Conservation (phyloP, 2,888 invertebrate species). For the Melinaea marsaeus region DNA sequence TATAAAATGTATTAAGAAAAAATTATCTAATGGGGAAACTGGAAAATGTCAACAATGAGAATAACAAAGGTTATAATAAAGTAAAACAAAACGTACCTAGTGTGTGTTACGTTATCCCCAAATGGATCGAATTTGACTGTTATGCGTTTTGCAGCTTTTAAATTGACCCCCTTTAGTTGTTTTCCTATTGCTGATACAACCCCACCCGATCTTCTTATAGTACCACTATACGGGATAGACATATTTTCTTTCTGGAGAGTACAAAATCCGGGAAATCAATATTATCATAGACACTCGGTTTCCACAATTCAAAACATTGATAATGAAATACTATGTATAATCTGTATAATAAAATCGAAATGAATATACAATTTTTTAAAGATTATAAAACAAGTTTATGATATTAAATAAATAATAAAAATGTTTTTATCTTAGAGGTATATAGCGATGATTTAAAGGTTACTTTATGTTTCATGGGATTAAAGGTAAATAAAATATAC, state of each 20-base stretch:
- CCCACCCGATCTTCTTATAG: conserved; percentile 81
- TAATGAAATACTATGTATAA: neutral
- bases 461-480: too few relatives aligned
- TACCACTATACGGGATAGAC: conserved; percentile 86
- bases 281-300: neutral
- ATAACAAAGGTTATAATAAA: conserved; percentile 12
- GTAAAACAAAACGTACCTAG: conserved; percentile 71
- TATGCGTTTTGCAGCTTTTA: conserved; percentile 88
- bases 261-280: conserved; percentile 12
- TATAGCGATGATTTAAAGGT: too few relatives aligned
- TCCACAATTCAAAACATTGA: neutral
- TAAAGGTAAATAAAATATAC: neutral
- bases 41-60: neutral
- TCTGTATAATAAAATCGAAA: neutral
- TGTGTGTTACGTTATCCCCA: conserved; percentile 81
- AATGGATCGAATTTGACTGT: conserved; percentile 92
- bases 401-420: conserved; percentile 6
- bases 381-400: neutral
- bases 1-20: neutral
- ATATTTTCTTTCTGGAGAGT: conserved; percentile 59
- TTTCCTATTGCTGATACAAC: conserved; percentile 84
- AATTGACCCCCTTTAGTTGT: conserved; percentile 83
- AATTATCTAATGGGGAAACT: neutral
- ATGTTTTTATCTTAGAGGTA: neutral
- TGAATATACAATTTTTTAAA: neutral